Conservation (phyloP, 2,113 vertebrate genomes). For the Rousettus leschenaultii region DNA sequence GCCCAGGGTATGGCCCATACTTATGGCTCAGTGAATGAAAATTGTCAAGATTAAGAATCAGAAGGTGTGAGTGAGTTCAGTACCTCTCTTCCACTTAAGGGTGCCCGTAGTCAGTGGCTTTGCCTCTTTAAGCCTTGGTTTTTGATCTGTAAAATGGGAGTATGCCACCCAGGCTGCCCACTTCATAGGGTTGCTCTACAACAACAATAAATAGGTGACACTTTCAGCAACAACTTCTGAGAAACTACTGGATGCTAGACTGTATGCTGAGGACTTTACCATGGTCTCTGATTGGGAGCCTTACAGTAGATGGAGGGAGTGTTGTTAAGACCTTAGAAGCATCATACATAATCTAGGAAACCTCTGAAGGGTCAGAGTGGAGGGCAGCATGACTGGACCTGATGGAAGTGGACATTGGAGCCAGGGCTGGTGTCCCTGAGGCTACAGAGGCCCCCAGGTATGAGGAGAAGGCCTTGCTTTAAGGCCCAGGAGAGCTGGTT, state of each 20-base stretch:
- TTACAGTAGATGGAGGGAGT: fast-evolving
- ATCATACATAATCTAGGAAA: not conserved
- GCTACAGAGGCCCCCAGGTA: not conserved
- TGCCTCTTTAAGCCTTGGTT: not conserved
- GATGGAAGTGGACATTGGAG: too few relatives aligned
- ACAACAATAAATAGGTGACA: fast-evolving
- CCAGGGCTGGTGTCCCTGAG: not conserved
- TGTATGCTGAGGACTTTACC: not conserved
- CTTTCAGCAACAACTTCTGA: not conserved
- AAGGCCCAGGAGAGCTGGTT: not conserved
- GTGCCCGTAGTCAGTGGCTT: not conserved
- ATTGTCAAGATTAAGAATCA: not conserved
- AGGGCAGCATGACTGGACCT: not conserved
- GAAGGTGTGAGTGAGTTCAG: not conserved
- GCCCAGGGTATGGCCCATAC: not conserved
- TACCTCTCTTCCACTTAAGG: not conserved
- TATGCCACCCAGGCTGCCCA: not conserved
- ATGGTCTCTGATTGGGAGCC: not conserved
- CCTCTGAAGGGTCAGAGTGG: not conserved
- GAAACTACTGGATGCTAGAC: not conserved
- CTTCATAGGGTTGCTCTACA: not conserved
- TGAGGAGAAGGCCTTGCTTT: not conserved
- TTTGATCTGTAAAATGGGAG: not conserved
- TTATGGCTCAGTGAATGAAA: not conserved
- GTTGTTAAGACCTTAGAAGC: not conserved